Percentiles rank a stretch among this genome's conserved stretches.
These are phyloP conservation scores for Laodelphax striatellus DNA, from an alignment of 1,140 invertebrate species.

Conservation along the genomic window DNA sequence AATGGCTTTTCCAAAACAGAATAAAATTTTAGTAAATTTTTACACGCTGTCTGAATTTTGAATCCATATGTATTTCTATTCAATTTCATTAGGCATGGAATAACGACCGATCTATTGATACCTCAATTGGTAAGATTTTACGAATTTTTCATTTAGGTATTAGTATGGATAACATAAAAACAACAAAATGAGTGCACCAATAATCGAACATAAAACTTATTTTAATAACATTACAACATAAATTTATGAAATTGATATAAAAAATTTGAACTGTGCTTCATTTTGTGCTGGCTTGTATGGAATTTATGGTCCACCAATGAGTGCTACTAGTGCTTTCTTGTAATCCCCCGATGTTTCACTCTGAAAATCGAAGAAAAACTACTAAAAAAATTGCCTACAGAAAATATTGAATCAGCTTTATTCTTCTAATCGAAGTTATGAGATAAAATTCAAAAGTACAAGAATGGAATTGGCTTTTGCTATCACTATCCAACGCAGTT, in stretches of 20 bases:
- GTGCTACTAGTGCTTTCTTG: constrained; percentile 48
- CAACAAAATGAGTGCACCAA: no score
- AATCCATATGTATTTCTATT: no score
- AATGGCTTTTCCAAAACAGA: no score
- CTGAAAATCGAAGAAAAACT: constrained; percentile 15
- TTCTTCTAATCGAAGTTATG: background rate
- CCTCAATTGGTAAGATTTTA: no score
- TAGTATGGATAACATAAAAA: no score
- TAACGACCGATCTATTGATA: no score
- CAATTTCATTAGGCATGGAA: no score
- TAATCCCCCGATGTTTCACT: constrained; percentile 61
- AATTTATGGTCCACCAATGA: constrained; percentile 33
- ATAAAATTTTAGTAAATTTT: no score
- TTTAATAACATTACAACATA: constrained; percentile 5
- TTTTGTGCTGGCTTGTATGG: background rate
- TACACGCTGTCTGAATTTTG: no score
- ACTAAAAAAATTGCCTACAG: background rate
- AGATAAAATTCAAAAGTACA: background rate
- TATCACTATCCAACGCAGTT: no score
- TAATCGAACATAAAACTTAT: background rate
- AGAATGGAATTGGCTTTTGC: no score
- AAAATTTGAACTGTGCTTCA: background rate
- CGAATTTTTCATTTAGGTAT: no score
- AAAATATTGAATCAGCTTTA: background rate
- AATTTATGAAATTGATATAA: background rate